Evolutionary conservation across 2,797 vertebrate genomes (phyloP).

Genomic region (Tokudaia muenninki): DNA sequence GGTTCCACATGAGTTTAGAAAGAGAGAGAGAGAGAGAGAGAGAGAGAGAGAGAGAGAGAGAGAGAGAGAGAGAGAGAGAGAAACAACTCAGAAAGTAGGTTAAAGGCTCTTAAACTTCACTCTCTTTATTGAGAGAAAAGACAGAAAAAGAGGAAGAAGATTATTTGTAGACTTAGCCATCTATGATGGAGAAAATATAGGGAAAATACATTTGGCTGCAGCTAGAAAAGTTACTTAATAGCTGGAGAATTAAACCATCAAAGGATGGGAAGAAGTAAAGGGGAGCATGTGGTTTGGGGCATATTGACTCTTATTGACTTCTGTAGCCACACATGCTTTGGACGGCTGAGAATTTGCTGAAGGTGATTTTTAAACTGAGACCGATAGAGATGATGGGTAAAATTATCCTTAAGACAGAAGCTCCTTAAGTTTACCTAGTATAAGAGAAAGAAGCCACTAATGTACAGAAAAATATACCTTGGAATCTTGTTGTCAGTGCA

Average conservation of each 20-base stretch:
- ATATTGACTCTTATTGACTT: neutral
- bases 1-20: neutral
- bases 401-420: neutral
- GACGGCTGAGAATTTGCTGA: neutral
- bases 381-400: rapidly evolving
- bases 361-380: neutral
- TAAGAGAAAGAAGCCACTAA: neutral
- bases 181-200: neutral
- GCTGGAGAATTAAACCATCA: neutral
- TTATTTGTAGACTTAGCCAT: neutral
- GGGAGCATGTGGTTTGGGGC: neutral
- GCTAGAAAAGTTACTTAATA: neutral
- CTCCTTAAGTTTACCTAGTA: neutral
- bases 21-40: neutral
- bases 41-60: slow-evolving; percentile 18
- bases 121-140: neutral
- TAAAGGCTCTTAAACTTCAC: neutral
- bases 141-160: neutral
- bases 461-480: neutral
- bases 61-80: neutral
- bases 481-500: neutral
- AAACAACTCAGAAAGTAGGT: slow-evolving; percentile 14
- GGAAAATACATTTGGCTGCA: neutral
- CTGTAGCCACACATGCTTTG: neutral
- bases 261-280: rapidly evolving